Evolutionary conservation across 2,797 vertebrate genomes (phyloP).

Genomic region (Acanthopagrus latus): DNA sequence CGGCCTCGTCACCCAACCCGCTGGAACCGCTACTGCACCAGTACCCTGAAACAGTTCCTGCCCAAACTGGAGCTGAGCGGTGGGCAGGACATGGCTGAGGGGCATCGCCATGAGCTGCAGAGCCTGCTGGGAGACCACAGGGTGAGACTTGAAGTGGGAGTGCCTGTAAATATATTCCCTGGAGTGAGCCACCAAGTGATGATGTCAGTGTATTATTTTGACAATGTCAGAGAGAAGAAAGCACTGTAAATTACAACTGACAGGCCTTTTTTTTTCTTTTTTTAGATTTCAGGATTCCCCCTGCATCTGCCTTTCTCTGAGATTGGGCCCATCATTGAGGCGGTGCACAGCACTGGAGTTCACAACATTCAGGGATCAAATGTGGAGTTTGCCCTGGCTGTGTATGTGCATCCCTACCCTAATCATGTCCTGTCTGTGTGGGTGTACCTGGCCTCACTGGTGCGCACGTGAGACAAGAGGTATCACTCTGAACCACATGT

Average conservation of each 20-base stretch:
- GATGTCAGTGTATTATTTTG: conserved; percentile 2
- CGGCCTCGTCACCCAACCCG: conserved; percentile 93
- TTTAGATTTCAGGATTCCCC: conserved; percentile 95
- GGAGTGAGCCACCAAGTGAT: conserved; percentile 12
- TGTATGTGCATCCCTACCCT: conserved; percentile 94
- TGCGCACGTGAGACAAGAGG: conserved; percentile 78
- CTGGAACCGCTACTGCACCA: conserved; percentile 96
- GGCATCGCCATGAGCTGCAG: conserved; percentile 92
- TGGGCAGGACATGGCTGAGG: conserved; percentile 88
- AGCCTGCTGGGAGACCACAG: conserved; percentile 93
- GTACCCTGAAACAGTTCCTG: conserved; percentile 91
- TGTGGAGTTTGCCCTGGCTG: conserved; percentile 95
- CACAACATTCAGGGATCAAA: conserved; percentile 90
- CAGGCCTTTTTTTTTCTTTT: background rate
- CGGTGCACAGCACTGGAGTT: conserved; percentile 94
- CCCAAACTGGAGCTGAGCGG: conserved; percentile 90
- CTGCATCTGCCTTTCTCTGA: conserved; percentile 95
- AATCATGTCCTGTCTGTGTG: conserved; percentile 94
- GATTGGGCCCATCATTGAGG: conserved; percentile 91
- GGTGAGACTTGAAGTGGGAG: conserved; percentile 78
- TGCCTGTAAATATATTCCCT: background rate
- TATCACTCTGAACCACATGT: background rate
- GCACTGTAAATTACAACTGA: background rate
- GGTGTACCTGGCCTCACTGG: conserved; percentile 96
- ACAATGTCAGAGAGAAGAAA: background rate